Evolutionary conservation across 2,797 vertebrate genomes (phyloP), one percentile per base, ranked within the genome.

Genomic region (Buphagus erythrorhynchus): DNA sequence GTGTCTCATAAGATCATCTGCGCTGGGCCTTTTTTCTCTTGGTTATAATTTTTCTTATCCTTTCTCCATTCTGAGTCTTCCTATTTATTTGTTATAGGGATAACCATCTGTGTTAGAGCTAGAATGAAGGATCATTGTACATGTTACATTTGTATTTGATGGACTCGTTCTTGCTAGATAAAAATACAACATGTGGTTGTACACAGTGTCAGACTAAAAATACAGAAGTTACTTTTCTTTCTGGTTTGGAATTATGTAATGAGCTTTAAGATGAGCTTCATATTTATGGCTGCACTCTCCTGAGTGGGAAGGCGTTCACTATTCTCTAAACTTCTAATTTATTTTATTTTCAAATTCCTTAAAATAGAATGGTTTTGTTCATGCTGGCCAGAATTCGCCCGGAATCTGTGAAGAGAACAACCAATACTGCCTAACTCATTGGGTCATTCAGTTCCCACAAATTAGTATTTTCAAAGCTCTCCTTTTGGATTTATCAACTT

Each of bases 1-100:
- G 85, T 74, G 83, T 88, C 93, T 95, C 92, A 88, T 74, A 95
- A 97, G 92, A 97, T 95, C 93, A 89, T 95, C 93, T 93, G 45
- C 80, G 77, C 88, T 57, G 73, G 80, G 79, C 12, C 38, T 89
- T 91, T 93, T 93, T 58, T 68, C 71, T 93, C 94, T 85, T 67
- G 35, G 75, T 94, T 94, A 92, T 95, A 90, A 95, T 96, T 97
- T 97, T 96, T 97, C 95, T 97, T 97, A 81, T 84, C 94, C 89
- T 94, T 97, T 93, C 95, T 92, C 35, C 15, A 92, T 97, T 96
- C 95, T 92, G 61, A 91, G 87, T 89, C 71, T 91, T 73, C 57
- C 93, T 94, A 96, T 96, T 96, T 97, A 97, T 97, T 97, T 97
- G 88, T 97, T 97, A 88, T 77, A 86, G 69, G 96, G 97, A 97